A percentile compares a stretch with the other conserved stretches of the same genome.
Conservation (phyloP, 2,888 invertebrate species). For the Latrodectus elegans region DNA sequence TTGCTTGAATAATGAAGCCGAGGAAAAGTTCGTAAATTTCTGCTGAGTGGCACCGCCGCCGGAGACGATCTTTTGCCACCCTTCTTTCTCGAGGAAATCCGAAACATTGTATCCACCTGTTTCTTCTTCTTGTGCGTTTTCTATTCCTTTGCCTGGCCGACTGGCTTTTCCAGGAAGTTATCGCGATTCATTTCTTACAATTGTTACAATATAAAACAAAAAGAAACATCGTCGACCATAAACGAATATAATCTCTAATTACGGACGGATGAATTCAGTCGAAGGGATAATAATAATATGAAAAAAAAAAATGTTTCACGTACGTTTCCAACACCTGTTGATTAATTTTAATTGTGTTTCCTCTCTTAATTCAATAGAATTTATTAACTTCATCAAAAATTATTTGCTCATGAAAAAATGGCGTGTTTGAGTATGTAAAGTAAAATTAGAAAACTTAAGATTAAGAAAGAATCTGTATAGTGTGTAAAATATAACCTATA, state of each 20-base stretch:
- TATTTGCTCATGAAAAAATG: too few relatives aligned
- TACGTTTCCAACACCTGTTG: too few relatives aligned
- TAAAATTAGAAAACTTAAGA: too few relatives aligned
- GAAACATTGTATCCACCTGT: conserved; percentile 40
- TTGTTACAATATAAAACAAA: neutral
- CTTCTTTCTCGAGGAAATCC: neutral
- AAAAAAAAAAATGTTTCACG: too few relatives aligned
- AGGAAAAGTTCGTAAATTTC: conserved; percentile 43
- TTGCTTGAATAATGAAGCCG: conserved; percentile 49
- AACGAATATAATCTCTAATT: neutral
- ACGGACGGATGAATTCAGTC: neutral
- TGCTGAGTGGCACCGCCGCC: conserved; percentile 41
- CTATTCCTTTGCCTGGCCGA: conserved; percentile 1
- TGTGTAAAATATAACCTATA: too few relatives aligned
- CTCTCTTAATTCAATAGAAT: too few relatives aligned
- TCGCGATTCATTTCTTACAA: neutral
- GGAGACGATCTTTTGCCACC: conserved; percentile 8
- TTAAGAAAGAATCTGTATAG: too few relatives aligned
- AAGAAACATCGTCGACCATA: neutral
- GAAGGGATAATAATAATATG: neutral
- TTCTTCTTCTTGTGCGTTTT: neutral
- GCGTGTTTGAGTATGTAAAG: too few relatives aligned
- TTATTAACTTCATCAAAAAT: too few relatives aligned
- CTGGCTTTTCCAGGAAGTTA: neutral
- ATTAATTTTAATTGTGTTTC: too few relatives aligned